Base-by-base conservation (phyloP, 2,888 invertebrate genomes). In the Drosophila neonasuta region DNA sequence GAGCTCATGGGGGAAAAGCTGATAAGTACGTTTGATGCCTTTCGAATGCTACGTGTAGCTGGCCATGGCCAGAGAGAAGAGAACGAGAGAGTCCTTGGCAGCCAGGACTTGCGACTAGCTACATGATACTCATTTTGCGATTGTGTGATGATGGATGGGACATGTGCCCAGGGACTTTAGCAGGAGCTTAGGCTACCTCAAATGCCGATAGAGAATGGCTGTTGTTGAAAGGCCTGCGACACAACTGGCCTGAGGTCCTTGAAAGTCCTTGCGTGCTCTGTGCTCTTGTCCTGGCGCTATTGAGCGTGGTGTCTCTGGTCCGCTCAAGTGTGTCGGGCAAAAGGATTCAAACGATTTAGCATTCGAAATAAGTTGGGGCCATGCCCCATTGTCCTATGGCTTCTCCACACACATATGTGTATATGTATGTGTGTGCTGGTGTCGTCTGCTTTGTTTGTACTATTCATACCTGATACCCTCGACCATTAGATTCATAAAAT, bases 91-190 rank as follows among this genome's bases (percentile, higher is more conserved):
- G 24, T 24, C 24, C 39, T 13, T 13, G 39, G 39, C 13, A 41
- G 39, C 39, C 39, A 41, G 13, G 8, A 41, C 39, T 41, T 41
- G 13, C 5, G 36, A 32, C 36, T 41, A 39, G 71, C 68, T 20
- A 68, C 71, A 80, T 85, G 86, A 86, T 88, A 86, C 88, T 87
- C 75, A 81, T 80, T 86, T 85, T 87, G 85, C 82, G 86, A 88
- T 88, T 88, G 86, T 87, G 77, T 81, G 87, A 88, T 88, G 87
- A 88, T 86, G 88, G 87, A 86, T 86, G 88, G 72, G 87, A 82
- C 77, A 79, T 83, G 86, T 77, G 77, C 71, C 68, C 52, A 58
- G 64, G 80, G 74, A 68, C 52, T 72, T 79, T 62, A 45, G 67
- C 59, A 46, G 54, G 42, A 61, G 65, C 57, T 67, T 61, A 60